Evolutionary conservation across 92 coral and sea anemone genomes (phyloP), one percentile per base, ranked within the genome.

Genomic region (Siderastrea radians): DNA sequence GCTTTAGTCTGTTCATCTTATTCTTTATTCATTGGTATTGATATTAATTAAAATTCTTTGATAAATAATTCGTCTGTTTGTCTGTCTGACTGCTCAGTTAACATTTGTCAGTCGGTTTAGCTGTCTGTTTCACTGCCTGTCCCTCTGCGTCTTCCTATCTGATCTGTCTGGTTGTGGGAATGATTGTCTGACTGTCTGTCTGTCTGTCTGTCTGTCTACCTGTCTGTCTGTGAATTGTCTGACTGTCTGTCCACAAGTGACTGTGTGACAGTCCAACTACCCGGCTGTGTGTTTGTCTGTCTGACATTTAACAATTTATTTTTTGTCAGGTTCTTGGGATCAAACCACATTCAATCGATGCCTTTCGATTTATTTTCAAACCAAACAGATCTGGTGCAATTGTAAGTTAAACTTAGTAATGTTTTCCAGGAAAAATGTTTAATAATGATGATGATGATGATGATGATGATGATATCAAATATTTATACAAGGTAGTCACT

Each of bases 361-460:
- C 46, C 38, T n/a, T 48, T 38, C 57, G 57, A 49, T 46, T 10
- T 79, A 26, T 79, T 79, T 63, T 12, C 45, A 14, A 11, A 5
- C 19, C n/a, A 48, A 59, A 79, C 45, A 17, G 68, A 49, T 13
- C 19, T 79, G 52, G 59, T 63, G 10, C 83, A 79, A 49, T 17
- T 79, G 83, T 79, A 53, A 79, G 83, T 79, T 49, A 48, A 49
- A 46, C 45, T 57, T 10, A 53, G 61, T 26, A 26, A 26, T 26
- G 38, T 26, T 26, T 26, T 26, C 38, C 38, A 26, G 38, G 38
- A 26, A 26, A 26, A 26, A 26, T 26, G 38, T 26, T 26, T 26
- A 26, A 26, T 26, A 26, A 26, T 26, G 38, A 26, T 26, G 38
- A 26, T 26, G 38, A 26, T 26, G 38, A 26, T 26, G 38, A 26